Evolutionary conservation across 2,113 vertebrate species (phyloP).

Genomic region (Silurus glanis): DNA sequence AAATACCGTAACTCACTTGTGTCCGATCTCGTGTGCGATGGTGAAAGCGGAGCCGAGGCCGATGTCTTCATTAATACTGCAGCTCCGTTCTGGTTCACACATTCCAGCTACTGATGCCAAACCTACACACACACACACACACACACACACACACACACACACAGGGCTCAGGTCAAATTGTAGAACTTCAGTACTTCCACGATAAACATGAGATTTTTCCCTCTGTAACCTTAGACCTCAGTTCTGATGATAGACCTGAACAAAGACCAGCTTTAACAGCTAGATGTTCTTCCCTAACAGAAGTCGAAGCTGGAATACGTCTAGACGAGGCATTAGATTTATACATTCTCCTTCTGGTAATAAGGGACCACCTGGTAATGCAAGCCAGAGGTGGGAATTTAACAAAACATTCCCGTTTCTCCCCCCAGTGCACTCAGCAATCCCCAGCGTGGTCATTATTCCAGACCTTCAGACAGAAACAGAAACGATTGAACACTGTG

Average conservation of each 20-base stretch:
- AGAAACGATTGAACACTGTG: neutral
- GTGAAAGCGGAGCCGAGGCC: conserved; percentile 98
- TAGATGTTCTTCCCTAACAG: conserved; percentile 79
- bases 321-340: conserved; percentile 91
- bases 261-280: conserved; percentile 81
- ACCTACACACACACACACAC: conserved; percentile 71
- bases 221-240: conserved; percentile 74
- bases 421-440: neutral
- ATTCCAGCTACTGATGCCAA: conserved; percentile 98
- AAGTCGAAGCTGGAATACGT: conserved; percentile 87
- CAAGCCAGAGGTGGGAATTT: conserved; percentile 84
- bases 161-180: conserved; percentile 71
- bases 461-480: neutral
- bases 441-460: neutral
- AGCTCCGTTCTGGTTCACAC: conserved; percentile 98
- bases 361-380: conserved; percentile 86
- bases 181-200: conserved; percentile 72
- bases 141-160: conserved; percentile 30
- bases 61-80: conserved; percentile 99
- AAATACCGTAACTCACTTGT: conserved; percentile 86
- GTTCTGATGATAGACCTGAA: conserved; percentile 80
- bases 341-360: conserved; percentile 91
- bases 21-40: conserved; percentile 98
- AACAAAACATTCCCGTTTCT: conserved; percentile 70
- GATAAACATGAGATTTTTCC: conserved; percentile 82